Conservation (phyloP, 2,113 vertebrate species). For the Thalassarche chlororhynchos region DNA sequence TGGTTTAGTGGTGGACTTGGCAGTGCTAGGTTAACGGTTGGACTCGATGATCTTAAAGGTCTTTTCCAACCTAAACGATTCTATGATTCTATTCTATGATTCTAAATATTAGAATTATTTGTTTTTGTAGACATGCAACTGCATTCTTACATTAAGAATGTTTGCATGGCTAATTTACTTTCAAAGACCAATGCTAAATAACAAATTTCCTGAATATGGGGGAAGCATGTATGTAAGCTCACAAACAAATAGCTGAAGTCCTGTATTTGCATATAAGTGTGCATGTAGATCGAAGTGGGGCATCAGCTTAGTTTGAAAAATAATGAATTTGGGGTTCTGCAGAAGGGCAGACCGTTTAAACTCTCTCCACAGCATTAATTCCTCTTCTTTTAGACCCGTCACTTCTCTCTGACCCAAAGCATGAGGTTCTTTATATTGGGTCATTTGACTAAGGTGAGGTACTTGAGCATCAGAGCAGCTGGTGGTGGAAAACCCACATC, state of each 20-base stretch:
- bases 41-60: neutral
- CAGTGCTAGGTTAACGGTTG: neutral
- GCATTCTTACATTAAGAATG: neutral
- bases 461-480: neutral
- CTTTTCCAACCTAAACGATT: neutral
- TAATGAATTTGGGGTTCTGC: neutral
- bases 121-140: neutral
- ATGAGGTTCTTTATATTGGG: neutral
- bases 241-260: neutral
- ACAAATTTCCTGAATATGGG: neutral
- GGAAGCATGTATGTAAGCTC: neutral
- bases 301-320: neutral
- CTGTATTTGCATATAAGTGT: neutral
- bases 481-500: neutral
- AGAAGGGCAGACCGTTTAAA: neutral
- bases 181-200: neutral
- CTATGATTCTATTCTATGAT: neutral
- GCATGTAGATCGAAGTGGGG: neutral
- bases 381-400: neutral
- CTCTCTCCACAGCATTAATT: neutral
- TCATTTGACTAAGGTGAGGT: neutral
- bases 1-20: neutral
- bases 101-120: neutral
- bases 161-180: neutral
- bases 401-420: neutral